Conservation (phyloP, 1,140 invertebrate species). For the Solenopsis invicta region DNA sequence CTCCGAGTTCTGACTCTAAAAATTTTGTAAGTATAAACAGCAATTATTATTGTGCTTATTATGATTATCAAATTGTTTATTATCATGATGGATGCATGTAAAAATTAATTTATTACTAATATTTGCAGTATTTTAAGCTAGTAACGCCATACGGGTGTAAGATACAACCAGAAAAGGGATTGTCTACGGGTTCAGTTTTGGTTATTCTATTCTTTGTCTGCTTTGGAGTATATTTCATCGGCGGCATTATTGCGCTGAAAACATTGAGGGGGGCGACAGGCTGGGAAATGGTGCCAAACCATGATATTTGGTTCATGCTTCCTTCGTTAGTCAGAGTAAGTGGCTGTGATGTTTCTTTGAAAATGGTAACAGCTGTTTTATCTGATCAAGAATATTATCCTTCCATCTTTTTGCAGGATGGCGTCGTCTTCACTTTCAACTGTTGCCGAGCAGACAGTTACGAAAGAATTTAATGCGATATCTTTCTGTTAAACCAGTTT, state of each 20-base stretch:
- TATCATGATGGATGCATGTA: background rate
- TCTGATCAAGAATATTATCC: background rate
- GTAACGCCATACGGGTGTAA: slow-evolving; percentile 65
- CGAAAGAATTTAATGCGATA: slow-evolving; percentile 74
- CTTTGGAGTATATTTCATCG: slow-evolving; percentile 78
- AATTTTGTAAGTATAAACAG: slow-evolving; percentile 51
- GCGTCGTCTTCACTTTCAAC: slow-evolving; percentile 73
- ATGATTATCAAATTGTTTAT: background rate
- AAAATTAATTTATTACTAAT: background rate
- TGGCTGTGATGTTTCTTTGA: slow-evolving; percentile 30
- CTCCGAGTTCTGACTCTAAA: too few species aligned
- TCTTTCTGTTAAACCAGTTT: background rate
- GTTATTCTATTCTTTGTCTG: slow-evolving; percentile 79
- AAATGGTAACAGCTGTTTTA: background rate
- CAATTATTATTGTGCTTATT: too few species aligned
- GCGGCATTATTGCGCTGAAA: slow-evolving; percentile 80
- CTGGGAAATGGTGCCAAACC: slow-evolving; percentile 85
- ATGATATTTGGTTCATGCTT: slow-evolving; percentile 84
- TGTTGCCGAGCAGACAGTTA: slow-evolving; percentile 76
- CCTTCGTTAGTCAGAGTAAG: slow-evolving; percentile 82
- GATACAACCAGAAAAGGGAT: slow-evolving; percentile 29
- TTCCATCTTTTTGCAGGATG: slow-evolving; percentile 74
- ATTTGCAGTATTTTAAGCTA: slow-evolving; percentile 70
- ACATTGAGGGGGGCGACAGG: slow-evolving; percentile 84
- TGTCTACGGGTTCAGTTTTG: slow-evolving; percentile 81